Evolutionary conservation across 2,113 vertebrate species (phyloP).

Genomic region (Lathamus discolor): DNA sequence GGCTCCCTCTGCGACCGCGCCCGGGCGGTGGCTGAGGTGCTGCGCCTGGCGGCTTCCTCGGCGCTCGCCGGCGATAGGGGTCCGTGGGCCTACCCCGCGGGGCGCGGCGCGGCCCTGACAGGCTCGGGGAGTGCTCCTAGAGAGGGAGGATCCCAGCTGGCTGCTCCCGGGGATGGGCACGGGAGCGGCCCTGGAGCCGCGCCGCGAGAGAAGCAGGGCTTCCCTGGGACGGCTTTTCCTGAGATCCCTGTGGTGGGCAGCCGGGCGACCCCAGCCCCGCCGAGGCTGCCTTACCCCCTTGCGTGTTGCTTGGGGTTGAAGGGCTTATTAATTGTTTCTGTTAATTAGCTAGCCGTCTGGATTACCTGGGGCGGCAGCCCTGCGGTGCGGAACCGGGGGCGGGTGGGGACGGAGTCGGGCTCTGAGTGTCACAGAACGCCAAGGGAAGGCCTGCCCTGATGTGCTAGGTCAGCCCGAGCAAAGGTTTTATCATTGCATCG

Average conservation of each 20-base stretch:
- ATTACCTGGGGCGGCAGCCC: background rate
- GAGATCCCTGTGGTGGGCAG: too few relatives aligned
- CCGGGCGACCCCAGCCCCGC: background rate
- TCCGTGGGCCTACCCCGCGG: background rate
- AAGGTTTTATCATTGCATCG: background rate
- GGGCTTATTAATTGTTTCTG: background rate
- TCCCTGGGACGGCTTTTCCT: background rate
- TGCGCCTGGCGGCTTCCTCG: background rate
- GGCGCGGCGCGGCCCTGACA: background rate
- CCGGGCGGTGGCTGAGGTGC: background rate
- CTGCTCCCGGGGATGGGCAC: background rate
- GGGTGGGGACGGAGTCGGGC: background rate
- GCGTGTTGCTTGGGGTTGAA: too few relatives aligned
- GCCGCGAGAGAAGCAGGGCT: background rate
- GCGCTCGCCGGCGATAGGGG: background rate
- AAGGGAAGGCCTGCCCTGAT: background rate
- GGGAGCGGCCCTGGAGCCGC: background rate
- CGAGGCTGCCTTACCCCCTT: background rate
- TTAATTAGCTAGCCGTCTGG: background rate
- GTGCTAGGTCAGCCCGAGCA: background rate
- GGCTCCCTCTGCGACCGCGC: too few relatives aligned
- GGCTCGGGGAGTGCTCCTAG: background rate
- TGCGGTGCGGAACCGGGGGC: background rate
- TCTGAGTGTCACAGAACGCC: background rate
- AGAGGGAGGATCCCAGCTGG: accelerated